A percentile compares a stretch with the other conserved stretches of the same genome.
These are phyloP conservation scores for Natrix natrix DNA, from an alignment of 2,797 vertebrate genomes.

Conservation along the genomic window DNA sequence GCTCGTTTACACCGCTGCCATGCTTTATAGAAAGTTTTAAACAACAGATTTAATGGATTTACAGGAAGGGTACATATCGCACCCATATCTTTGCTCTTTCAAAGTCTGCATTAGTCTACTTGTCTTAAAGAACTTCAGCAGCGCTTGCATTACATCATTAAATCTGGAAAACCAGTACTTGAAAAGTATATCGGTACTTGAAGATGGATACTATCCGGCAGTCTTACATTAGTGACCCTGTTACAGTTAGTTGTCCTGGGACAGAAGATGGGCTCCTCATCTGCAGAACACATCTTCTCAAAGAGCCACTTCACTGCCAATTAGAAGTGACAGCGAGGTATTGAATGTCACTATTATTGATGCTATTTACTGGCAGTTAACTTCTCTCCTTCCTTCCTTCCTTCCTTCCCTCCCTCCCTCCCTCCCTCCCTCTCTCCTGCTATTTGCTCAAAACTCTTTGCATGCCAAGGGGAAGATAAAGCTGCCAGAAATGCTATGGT, in stretches of 20 bases:
- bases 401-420: too few species aligned
- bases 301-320: conserved; percentile 17
- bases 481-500: neutral
- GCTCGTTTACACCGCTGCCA: neutral
- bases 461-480: conserved; percentile 25
- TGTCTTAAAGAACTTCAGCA: neutral
- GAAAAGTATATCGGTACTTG: neutral
- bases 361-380: conserved; percentile 41
- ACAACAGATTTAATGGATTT: neutral
- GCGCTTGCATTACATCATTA: neutral
- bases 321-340: conserved; percentile 37
- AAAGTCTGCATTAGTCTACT: neutral
- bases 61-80: neutral
- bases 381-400: neutral
- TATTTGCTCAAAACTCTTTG: conserved; percentile 32
- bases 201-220: neutral
- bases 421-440: conserved; percentile 14
- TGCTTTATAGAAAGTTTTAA: neutral
- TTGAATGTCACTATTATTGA: conserved; percentile 45
- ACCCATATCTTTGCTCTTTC: neutral
- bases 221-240: neutral
- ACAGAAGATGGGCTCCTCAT: neutral
- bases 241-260: conserved; percentile 1
- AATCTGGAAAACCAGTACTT: neutral
- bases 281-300: conserved; percentile 10